Conservation (phyloP, 2,888 invertebrate species). For the Dendrolimus houi region DNA sequence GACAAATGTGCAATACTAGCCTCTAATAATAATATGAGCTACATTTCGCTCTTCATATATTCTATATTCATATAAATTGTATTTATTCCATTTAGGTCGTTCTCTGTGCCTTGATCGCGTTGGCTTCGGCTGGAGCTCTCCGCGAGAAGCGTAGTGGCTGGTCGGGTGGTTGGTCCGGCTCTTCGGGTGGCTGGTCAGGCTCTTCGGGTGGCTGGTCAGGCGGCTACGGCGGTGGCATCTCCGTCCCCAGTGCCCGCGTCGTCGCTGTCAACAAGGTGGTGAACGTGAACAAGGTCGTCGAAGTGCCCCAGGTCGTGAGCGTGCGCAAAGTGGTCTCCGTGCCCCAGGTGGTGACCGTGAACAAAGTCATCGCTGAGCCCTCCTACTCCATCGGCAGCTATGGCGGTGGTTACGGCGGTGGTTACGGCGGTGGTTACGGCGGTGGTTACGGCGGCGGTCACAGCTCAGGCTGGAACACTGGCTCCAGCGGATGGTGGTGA, state of each 20-base stretch:
- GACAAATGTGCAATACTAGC: no score
- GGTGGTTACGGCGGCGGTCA: slow-evolving; percentile 1
- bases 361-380: slow-evolving; percentile 24
- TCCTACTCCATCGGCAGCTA: slow-evolving; percentile 7
- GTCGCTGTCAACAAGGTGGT: slow-evolving; percentile 27
- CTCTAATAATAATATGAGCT: no score
- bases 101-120: slow-evolving; percentile 21
- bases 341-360: slow-evolving; percentile 41
- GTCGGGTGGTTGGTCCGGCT: slow-evolving; percentile 9
- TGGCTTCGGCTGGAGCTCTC: slow-evolving; percentile 14
- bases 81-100: slow-evolving; percentile 17
- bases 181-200: slow-evolving; percentile 7
- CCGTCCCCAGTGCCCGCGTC: slow-evolving; percentile 19
- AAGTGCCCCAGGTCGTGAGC: slow-evolving; percentile 30
- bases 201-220: slow-evolving; percentile 1
- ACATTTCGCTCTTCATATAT: neutral
- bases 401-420: slow-evolving; percentile 2
- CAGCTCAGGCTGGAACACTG: neutral
- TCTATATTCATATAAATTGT: neutral
- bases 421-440: neutral
- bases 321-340: slow-evolving; percentile 41
- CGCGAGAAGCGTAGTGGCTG: slow-evolving; percentile 18
- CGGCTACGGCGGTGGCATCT: slow-evolving; percentile 8
- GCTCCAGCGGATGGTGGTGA: slow-evolving; percentile 19
- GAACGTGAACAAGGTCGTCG: slow-evolving; percentile 32